Conservation (phyloP, 1,140 invertebrate genomes). For the Branchinecta lindahli region DNA sequence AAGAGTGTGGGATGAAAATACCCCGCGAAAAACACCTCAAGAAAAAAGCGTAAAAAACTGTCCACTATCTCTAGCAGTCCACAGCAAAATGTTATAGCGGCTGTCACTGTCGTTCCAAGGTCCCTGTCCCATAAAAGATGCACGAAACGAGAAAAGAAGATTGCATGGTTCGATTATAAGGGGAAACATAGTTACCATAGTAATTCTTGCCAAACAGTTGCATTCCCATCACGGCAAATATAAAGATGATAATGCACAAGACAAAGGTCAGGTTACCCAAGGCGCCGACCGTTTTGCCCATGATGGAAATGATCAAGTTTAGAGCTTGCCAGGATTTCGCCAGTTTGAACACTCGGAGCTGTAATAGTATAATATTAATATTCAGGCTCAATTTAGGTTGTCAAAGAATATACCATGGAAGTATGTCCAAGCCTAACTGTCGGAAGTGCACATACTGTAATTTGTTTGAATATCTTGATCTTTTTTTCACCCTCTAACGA, state of each 20-base stretch:
- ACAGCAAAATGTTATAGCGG: no score
- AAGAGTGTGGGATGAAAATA: no score
- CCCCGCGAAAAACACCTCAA: no score
- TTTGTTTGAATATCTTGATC: no score
- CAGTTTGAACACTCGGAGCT: constrained; percentile 97
- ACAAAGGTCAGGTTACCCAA: constrained; percentile 95
- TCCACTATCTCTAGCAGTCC: background rate
- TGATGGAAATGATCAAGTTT: constrained; percentile 95
- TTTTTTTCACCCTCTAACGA: no score
- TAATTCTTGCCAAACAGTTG: constrained; percentile 91
- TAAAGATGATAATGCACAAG: constrained; percentile 95
- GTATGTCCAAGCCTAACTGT: no score
- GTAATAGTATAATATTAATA: constrained; percentile 32
- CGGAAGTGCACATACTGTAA: no score
- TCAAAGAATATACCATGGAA: no score
- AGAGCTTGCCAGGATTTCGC: constrained; percentile 98
- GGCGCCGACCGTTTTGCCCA: constrained; percentile 93
- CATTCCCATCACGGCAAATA: constrained; percentile 97
- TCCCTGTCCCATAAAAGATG: no score
- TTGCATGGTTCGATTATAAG: background rate
- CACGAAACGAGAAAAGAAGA: background rate
- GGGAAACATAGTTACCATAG: constrained; percentile 43
- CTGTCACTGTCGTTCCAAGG: no score
- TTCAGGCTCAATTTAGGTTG: background rate
- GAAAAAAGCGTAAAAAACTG: background rate